Evolutionary conservation across 92 coral and sea anemone species (phyloP).

Genomic region (Galaxea fascicularis): DNA sequence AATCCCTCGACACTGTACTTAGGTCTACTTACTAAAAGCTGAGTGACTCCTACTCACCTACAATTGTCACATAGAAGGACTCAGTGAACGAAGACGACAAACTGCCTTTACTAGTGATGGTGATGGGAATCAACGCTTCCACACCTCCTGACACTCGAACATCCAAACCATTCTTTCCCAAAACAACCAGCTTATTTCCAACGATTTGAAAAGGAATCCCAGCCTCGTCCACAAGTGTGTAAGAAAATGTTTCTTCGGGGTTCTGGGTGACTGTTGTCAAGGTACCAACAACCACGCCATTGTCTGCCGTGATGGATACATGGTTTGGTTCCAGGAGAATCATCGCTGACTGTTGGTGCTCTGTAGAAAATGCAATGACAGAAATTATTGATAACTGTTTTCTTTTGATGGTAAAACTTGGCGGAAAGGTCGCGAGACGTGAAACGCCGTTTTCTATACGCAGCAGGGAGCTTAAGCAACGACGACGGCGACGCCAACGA

Average conservation of each 20-base stretch:
- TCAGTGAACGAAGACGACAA: constrained; percentile 27
- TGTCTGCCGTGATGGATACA: constrained; percentile 66
- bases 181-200: constrained; percentile 65
- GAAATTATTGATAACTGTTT: background rate
- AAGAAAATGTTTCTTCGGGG: constrained; percentile 66
- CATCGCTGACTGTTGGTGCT: constrained; percentile 39
- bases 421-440: background rate
- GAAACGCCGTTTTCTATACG: no score
- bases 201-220: constrained; percentile 63
- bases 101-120: constrained; percentile 65
- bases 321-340: constrained; percentile 68
- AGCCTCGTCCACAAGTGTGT: constrained; percentile 51
- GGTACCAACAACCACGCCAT: constrained; percentile 65
- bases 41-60: constrained; percentile 32
- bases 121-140: constrained; percentile 42
- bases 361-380: constrained; percentile 13
- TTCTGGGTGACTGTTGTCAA: constrained; percentile 56
- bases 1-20: background rate
- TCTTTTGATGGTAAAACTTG: no score
- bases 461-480: no score
- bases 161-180: constrained; percentile 43
- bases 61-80: constrained; percentile 62
- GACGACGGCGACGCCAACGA: no score
- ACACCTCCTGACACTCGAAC: constrained; percentile 45
- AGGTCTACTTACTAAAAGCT: background rate